A percentile compares a stretch with the other conserved stretches of the same genome.
phyloP scores from a whole-genome alignment of 2,888 invertebrate species.

The Acanthosepion pharaonis region DNA sequence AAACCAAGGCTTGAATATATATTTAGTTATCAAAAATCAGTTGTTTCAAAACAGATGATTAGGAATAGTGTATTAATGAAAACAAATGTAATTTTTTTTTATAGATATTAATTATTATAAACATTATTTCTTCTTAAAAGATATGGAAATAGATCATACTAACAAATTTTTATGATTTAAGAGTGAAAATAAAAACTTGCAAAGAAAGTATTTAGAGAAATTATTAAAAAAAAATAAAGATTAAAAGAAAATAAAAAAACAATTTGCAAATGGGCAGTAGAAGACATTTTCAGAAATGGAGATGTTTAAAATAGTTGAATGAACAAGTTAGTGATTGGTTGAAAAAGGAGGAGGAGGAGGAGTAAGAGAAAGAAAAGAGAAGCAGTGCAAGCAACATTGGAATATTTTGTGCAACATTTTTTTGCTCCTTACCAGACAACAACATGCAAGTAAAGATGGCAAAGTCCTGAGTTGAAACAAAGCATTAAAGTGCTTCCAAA shows the following conservation, averaged over 20 bases:
- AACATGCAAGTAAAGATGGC: neutral
- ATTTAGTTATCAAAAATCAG: too few relatives aligned
- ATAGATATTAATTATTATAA: neutral
- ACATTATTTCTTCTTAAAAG: too few relatives aligned
- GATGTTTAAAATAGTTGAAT: neutral
- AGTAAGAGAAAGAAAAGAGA: neutral
- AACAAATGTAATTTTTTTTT: too few relatives aligned
- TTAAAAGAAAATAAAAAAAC: neutral
- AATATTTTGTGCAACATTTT: neutral
- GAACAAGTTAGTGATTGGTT: neutral
- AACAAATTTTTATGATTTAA: neutral
- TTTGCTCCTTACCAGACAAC: neutral
- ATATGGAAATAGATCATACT: neutral
- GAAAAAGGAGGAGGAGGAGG: neutral
- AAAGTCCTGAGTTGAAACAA: conserved; percentile 33
- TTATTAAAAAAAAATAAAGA: neutral
- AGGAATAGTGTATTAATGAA: too few relatives aligned
- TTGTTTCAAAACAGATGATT: too few relatives aligned
- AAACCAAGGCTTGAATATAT: too few relatives aligned
- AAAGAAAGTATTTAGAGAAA: too few relatives aligned
- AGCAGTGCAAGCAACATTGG: neutral
- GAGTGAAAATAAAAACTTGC: neutral
- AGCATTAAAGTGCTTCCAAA: conserved; percentile 12
- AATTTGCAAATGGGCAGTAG: neutral
- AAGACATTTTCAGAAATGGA: neutral